Evolutionary conservation across 2,113 vertebrate genomes (phyloP).

Genomic region (Oreocharis arfaki): DNA sequence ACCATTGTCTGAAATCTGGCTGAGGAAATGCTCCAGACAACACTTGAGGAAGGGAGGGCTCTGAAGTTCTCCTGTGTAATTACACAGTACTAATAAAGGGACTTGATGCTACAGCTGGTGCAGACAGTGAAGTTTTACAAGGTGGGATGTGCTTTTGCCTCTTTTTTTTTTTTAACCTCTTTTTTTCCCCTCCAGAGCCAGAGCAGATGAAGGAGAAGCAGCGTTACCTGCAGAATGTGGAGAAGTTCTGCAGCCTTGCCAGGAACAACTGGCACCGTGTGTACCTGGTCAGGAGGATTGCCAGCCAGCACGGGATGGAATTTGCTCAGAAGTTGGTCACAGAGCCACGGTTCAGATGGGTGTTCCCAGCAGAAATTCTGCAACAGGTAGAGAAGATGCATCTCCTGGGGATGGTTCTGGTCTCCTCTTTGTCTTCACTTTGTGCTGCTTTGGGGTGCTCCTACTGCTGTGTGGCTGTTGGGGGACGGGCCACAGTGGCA

Average conservation of each 20-base stretch:
- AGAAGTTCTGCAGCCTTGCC: constrained; percentile 59
- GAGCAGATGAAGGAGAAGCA: not conserved
- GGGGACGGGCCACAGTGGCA: not conserved
- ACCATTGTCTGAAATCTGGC: not conserved
- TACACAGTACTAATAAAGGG: not conserved
- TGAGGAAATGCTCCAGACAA: not conserved
- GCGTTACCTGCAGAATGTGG: constrained; percentile 52
- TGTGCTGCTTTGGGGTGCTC: not conserved
- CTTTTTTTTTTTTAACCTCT: not conserved
- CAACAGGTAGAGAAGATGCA: constrained; percentile 68
- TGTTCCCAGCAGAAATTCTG: constrained; percentile 81
- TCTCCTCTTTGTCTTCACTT: not conserved
- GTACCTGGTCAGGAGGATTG: constrained; percentile 84
- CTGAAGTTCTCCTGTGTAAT: not conserved
- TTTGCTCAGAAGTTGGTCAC: constrained; percentile 76
- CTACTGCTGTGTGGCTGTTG: not conserved
- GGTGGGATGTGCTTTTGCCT: not conserved
- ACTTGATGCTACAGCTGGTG: not conserved
- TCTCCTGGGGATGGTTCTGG: not conserved
- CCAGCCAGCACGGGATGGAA: constrained; percentile 78
- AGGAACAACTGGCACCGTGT: constrained; percentile 84
- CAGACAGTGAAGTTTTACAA: not conserved
- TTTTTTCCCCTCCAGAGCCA: not conserved
- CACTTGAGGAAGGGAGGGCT: not conserved
- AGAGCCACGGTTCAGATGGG: constrained; percentile 68